Percentiles rank a stretch among this genome's conserved stretches.
These are phyloP conservation scores for Grantiella picta DNA, from an alignment of 2,113 vertebrate species.

Conservation along the genomic window DNA sequence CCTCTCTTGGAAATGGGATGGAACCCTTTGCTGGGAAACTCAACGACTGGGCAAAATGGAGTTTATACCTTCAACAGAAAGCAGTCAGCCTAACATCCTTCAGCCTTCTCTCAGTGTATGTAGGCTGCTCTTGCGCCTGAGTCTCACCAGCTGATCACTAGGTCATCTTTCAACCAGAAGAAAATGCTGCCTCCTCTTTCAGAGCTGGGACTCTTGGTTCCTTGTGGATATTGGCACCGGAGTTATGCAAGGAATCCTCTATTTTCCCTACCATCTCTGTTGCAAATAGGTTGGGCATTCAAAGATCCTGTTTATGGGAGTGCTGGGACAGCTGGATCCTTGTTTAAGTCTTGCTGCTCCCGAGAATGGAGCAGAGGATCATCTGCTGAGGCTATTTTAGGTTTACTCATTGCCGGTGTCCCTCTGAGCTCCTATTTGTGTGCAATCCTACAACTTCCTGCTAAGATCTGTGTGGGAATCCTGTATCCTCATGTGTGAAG, in stretches of 20 bases:
- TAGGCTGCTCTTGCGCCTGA: neutral
- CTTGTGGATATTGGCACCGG: neutral
- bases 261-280: neutral
- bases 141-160: neutral
- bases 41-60: neutral
- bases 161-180: neutral
- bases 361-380: conserved; percentile 25
- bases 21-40: neutral
- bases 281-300: neutral
- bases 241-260: neutral
- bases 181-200: neutral
- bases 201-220: neutral
- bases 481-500: neutral
- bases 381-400: conserved; percentile 52
- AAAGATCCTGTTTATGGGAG: neutral
- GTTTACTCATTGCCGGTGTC: neutral
- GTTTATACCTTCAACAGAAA: neutral
- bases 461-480: neutral
- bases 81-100: neutral
- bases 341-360: neutral
- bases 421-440: neutral
- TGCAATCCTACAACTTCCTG: neutral
- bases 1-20: neutral
- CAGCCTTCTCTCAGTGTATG: neutral
- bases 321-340: conserved; percentile 43